Evolutionary conservation across 2,113 vertebrate genomes (phyloP), one percentile per base, ranked within the genome.

Genomic region (Aptenodytes patagonicus): DNA sequence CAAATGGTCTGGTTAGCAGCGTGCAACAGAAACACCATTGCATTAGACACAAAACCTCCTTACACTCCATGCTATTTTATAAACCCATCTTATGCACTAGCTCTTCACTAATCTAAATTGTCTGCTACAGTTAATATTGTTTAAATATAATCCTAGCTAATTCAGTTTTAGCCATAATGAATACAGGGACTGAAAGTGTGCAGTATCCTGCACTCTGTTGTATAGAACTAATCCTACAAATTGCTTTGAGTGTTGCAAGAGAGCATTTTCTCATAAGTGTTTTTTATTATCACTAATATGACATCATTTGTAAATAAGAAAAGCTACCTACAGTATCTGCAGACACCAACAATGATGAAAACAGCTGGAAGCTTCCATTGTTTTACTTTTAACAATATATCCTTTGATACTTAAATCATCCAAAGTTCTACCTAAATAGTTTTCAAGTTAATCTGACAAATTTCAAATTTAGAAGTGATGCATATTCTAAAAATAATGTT

Each of bases 231-330:
- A 87, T 87, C 57, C 69, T 57, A 85, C 40, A 94, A 95, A 92
- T 76, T 87, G 26, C 36, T 91, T 76, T 87, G 69, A 92, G 55
- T 92, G 72, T 89, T 93, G 51, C 90, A 95, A 87, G 93, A 72
- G 13, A 79, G 49, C 40, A 89, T 75, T 91, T 85, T 70, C 44
- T 66, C 69, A 44, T 79, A 20, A 68, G 52, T 61, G 3, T 11
- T 46, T 90, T 93, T 90, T 89, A 82, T 89, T 89, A 79, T 57
- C 62, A 34, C 36, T 72, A 76, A 69, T 71, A 76, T 44, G n/a
- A 72, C 21, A 71, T 52, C 6, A 64, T 91, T 82, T 87, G 25
- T 93, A 91, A 91, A 89, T 71, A 87, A 81, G 65, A 66, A 92
- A 91, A 80, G 1, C 22, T 54, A 76, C 49, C 60, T 81, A 60